Percentiles rank a stretch among this genome's conserved stretches.
phyloP scores from a whole-genome alignment of 2,888 invertebrate species.

The Machimus rusticus region DNA sequence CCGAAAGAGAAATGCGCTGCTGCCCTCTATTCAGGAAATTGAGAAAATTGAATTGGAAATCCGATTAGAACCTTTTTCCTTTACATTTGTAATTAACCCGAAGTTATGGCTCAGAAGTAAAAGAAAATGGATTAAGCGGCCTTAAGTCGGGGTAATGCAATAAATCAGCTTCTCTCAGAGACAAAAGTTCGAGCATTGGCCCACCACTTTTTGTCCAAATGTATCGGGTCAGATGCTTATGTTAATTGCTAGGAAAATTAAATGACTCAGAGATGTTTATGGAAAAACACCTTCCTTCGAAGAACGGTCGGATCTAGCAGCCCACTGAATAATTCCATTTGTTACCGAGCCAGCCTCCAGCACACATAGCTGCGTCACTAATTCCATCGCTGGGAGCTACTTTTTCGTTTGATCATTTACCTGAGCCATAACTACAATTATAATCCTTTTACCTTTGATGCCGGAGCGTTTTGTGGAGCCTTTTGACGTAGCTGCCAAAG shows the following conservation, averaged over 20 bases:
- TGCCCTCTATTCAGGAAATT: conserved; percentile 2
- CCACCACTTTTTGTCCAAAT: neutral
- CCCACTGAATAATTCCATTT: neutral
- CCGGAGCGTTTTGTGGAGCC: neutral
- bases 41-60: conserved; percentile 33
- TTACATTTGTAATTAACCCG: conserved; percentile 19
- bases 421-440: neutral
- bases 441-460: neutral
- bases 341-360: neutral
- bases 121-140: conserved; percentile 2
- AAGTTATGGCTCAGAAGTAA: conserved; percentile 17
- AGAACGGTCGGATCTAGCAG: neutral
- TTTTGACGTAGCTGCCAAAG: neutral
- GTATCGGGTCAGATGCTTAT: neutral
- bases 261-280: neutral
- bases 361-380: neutral
- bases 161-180: neutral
- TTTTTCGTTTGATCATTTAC: neutral
- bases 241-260: neutral
- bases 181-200: neutral
- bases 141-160: neutral
- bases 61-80: conserved; percentile 14
- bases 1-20: conserved; percentile 4
- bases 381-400: neutral
- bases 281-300: neutral